phyloP scores from a whole-genome alignment of 1,140 invertebrate species.

The Calosoma granatense region DNA sequence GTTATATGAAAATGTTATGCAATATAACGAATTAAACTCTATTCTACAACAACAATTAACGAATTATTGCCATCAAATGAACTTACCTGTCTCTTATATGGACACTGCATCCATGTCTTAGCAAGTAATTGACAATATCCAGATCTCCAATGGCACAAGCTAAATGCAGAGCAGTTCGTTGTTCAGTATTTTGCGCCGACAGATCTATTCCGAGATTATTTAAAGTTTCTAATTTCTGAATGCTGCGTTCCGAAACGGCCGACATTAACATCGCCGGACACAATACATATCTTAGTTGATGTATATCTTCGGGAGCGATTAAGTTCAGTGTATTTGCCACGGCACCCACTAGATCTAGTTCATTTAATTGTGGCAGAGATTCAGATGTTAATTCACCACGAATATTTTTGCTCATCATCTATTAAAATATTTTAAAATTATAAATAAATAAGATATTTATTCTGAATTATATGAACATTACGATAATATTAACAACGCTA shows the following conservation, averaged over 20 bases:
- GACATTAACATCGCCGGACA: slow-evolving; percentile 69
- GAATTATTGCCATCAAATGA: neutral
- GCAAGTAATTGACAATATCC: slow-evolving; percentile 58
- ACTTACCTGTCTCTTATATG: slow-evolving; percentile 54
- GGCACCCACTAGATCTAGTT: slow-evolving; percentile 54
- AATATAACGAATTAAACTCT: slow-evolving; percentile 1
- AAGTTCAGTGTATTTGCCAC: slow-evolving; percentile 55
- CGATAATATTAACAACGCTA: neutral
- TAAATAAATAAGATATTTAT: slow-evolving; percentile 11
- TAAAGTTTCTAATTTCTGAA: slow-evolving; percentile 38
- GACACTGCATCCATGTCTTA: slow-evolving; percentile 76
- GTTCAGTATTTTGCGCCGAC: slow-evolving; percentile 65
- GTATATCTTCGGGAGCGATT: slow-evolving; percentile 55
- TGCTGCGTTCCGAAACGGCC: slow-evolving; percentile 56
- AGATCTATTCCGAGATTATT: slow-evolving; percentile 58
- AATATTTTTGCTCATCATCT: slow-evolving; percentile 73
- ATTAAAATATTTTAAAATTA: slow-evolving; percentile 19
- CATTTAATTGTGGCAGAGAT: slow-evolving; percentile 31
- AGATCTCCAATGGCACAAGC: slow-evolving; percentile 63
- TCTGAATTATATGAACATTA: neutral
- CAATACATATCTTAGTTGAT: slow-evolving; percentile 58
- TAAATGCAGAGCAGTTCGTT: slow-evolving; percentile 70
- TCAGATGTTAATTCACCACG: slow-evolving; percentile 52
- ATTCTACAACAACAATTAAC: no score
- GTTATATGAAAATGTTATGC: slow-evolving; percentile 27